phyloP scores from a whole-genome alignment of 2,888 invertebrate species.

The Eupithecia vulgata region DNA sequence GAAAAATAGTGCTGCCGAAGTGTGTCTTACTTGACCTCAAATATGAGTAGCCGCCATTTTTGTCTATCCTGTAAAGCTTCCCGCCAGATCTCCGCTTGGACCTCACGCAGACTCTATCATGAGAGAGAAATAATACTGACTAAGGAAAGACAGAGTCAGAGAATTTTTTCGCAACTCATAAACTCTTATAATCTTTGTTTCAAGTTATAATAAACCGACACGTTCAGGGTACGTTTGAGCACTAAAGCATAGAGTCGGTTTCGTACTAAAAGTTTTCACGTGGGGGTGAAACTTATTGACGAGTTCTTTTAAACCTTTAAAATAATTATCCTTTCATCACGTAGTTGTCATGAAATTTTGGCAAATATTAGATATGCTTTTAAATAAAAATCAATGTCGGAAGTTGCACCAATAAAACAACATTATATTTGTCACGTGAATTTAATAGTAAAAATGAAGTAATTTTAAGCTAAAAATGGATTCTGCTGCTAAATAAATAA shows the following conservation, averaged over 20 bases:
- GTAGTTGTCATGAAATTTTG: too few relatives aligned
- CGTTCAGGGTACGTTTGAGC: background rate
- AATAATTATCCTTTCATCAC: too few relatives aligned
- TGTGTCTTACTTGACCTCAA: background rate
- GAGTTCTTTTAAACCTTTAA: background rate
- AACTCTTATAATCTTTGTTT: constrained; percentile 6
- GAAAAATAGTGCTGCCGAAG: background rate
- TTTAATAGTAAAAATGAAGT: too few relatives aligned
- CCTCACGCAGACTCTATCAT: background rate
- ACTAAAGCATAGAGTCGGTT: background rate
- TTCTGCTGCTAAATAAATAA: too few relatives aligned
- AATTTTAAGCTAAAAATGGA: too few relatives aligned
- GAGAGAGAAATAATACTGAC: background rate
- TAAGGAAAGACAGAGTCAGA: background rate
- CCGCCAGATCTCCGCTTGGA: background rate
- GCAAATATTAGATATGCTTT: too few relatives aligned
- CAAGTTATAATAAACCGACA: constrained; percentile 7
- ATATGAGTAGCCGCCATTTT: background rate
- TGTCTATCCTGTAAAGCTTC: background rate
- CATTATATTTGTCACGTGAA: too few relatives aligned
- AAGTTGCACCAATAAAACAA: too few relatives aligned
- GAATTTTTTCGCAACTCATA: constrained; percentile 1
- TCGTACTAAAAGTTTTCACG: background rate
- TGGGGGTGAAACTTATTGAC: background rate
- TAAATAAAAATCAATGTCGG: too few relatives aligned